Evolutionary conservation across 2,888 invertebrate species (phyloP), one percentile per base, ranked within the genome.

Genomic region (Dysmachus trigonus): DNA sequence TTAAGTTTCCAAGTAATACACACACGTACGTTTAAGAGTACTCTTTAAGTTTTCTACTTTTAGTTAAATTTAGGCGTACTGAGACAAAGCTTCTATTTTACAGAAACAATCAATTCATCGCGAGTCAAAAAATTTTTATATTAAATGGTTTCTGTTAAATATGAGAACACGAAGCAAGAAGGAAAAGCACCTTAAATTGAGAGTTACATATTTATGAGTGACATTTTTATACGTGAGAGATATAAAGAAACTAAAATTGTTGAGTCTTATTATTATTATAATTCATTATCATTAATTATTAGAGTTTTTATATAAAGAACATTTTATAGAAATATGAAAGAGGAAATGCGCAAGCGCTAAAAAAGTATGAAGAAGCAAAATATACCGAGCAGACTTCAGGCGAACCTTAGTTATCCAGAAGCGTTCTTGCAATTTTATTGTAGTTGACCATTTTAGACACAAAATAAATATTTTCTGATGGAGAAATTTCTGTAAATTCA

Each of bases 261-360:
- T 82, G 81, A 82, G 81, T 82, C 81, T 82, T 79, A 79, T 79
- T 79, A 79, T 79, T 79, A 79, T 79, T 81, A 82, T 81, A 51
- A 81, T 82, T 82, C 35, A 82, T 82, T 82, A 82, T 82, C 62
- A 82, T 82, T 82, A 82, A 62, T 82, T 62, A 82, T 62, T 82
- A 82, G 81, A 82, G 81, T 82, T 82, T 82, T 82, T 82, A 82
- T 82, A 82, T 82, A 79, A 62, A 82, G 47, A 47, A 77, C 77
- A 77, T 77, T 77, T 77, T 77, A 77, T 77, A 77, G 47, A 77
- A 77, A 77, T 47, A 77, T 77, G 77, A 30, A 77, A 51, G 47
- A 77, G 27, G 38, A 15, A 41, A 47, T 8, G 27, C 27, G 22
- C 27, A 47, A 47, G 47, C 62, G 62, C 62, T n/a, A n/a, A 77